phyloP scores from a whole-genome alignment of 2,113 vertebrate species.

The western clawed frog (Xenopus tropicalis) region UCB_Xtro_10.0 CM004444.2:17936501-17937000 shows the following conservation, averaged over 20 bases:
- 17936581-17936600: constrained; percentile 20
- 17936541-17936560: constrained; percentile 45
- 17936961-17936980: constrained; percentile 68
- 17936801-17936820: constrained; percentile 58
- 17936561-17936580: constrained; percentile 51
- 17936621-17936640: constrained; percentile 56
- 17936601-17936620: constrained; percentile 28
- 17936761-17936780: constrained; percentile 85
- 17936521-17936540: neutral
- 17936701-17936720: constrained; percentile 83
- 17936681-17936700: constrained; percentile 79
- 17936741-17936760: constrained; percentile 81
- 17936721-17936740: constrained; percentile 83
- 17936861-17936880: constrained; percentile 86
- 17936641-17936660: constrained; percentile 50
- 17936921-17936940: constrained; percentile 89
- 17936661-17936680: constrained; percentile 53
- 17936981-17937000: constrained; percentile 51
- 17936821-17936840: constrained; percentile 45
- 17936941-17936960: constrained; percentile 77
- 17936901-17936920: constrained; percentile 82
- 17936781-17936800: constrained; percentile 65
- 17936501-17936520: constrained; percentile 15
- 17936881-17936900: constrained; percentile 80
- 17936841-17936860: constrained; percentile 63